Percentiles rank a stretch among this genome's conserved stretches.
phyloP scores from a whole-genome alignment of 2,113 vertebrate genomes.

The Takifugu bimaculatus region DNA sequence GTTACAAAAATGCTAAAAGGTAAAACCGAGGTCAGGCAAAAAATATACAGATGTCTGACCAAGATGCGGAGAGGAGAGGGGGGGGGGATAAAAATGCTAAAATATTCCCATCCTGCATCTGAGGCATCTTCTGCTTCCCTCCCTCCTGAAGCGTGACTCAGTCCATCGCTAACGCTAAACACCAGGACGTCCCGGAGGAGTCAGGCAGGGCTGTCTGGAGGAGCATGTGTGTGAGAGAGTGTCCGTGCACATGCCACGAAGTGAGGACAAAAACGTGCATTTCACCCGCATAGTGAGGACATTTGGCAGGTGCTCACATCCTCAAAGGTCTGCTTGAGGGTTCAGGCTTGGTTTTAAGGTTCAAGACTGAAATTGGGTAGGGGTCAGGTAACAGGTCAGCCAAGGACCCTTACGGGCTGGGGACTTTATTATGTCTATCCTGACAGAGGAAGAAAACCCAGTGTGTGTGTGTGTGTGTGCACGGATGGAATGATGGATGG shows the following conservation, averaged over 20 bases:
- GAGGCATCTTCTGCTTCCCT: conserved; percentile 9
- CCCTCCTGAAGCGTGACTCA: conserved; percentile 37
- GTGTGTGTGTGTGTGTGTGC: background rate
- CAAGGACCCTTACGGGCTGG: too few species aligned
- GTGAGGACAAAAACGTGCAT: too few species aligned
- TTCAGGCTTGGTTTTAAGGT: too few species aligned
- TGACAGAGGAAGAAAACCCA: background rate
- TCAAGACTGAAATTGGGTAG: too few species aligned
- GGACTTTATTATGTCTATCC: too few species aligned
- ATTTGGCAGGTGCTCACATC: too few species aligned
- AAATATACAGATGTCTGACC: background rate
- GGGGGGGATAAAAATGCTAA: background rate
- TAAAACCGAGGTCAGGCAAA: background rate
- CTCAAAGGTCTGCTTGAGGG: too few species aligned
- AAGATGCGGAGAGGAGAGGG: background rate
- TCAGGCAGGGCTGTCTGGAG: conserved; percentile 5
- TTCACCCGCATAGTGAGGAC: too few species aligned
- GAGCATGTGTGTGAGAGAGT: conserved; percentile 30
- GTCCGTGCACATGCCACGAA: background rate
- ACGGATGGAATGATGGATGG: conserved; percentile 12
- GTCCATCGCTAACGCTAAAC: conserved; percentile 28
- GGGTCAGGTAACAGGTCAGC: too few species aligned
- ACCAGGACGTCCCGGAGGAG: conserved; percentile 35
- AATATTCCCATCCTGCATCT: background rate
- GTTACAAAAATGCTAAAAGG: background rate